Base-by-base conservation (phyloP, 1,140 invertebrate species). In the Phymorhynchus buccinoides region DNA sequence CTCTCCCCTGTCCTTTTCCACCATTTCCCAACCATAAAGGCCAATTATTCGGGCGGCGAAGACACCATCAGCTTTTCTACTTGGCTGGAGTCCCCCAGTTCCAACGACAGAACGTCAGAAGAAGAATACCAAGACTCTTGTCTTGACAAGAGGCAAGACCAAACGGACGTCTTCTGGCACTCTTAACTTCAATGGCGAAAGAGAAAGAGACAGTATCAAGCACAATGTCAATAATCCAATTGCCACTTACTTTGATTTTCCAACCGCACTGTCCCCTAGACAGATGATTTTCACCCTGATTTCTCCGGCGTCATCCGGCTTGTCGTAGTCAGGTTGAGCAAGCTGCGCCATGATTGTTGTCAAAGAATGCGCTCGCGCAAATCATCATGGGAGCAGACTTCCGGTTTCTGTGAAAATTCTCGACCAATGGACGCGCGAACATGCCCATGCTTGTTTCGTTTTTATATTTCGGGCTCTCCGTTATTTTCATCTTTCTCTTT, bases 221-320 rank as follows among this genome's bases (percentile, higher is more conserved):
- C 32, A 48, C n/a, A n/a, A n/a, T n/a, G n/a, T 32, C 35, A 16
- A 77, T 48, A 41, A 78, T 42, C 35, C 16, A 39, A 78, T 22
- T 3, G 4, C 9, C 32, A n/a, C 22, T 89, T 92, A 95, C 94
- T 95, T 95, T 73, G 94, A 95, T 91, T 95, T 95, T 56, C 95
- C 95, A n/a, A 95, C 94, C 44, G 94, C 94, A 91, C 94, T 95
- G 89, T 95, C 95, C 30, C 95, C 95, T 9, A 95, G 88, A 86
- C 94, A 94, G 86, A 95, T 95, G 12, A 95, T 92, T 93, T 95
- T 95, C 9, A 95, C 93, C 88, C 94, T 92, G 37, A 93, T 88
- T 86, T 94, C 93, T 56, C 92, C 94, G 66, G 92, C 90, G 68
- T 89, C 92, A 18, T 90, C 91, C 41, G 87, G 86, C 85, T 93